Evolutionary conservation across 2,113 vertebrate species (phyloP).

Genomic region (Poicephalus gulielmi): DNA sequence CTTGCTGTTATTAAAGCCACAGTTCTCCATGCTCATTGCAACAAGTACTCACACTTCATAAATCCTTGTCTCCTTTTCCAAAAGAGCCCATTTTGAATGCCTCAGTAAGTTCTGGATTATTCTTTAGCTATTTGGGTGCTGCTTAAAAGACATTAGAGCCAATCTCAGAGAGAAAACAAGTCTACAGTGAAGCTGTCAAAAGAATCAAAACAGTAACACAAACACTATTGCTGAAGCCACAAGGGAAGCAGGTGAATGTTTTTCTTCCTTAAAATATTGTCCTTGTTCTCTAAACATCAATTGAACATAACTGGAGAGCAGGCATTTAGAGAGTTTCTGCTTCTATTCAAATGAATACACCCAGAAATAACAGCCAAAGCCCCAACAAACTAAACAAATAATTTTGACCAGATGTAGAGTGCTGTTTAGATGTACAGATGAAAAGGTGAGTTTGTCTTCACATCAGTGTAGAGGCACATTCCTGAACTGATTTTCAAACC

Average conservation of each 20-base stretch:
- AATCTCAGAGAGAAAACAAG: background rate
- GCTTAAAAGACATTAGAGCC: background rate
- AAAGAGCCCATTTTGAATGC: constrained; percentile 45
- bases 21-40: constrained; percentile 44
- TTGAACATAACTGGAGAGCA: background rate
- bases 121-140: constrained; percentile 10
- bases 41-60: constrained; percentile 32
- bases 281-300: background rate
- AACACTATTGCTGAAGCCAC: background rate
- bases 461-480: background rate
- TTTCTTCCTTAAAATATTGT: background rate
- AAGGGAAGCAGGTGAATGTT: background rate
- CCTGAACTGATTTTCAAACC: background rate
- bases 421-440: background rate
- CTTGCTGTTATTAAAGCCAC: background rate
- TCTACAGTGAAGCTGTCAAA: background rate
- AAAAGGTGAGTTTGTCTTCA: background rate
- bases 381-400: background rate
- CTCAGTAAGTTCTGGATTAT: constrained; percentile 26
- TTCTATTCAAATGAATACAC: background rate
- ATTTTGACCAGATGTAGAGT: background rate
- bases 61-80: constrained; percentile 54
- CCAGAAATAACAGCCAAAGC: background rate
- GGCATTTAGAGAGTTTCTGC: background rate
- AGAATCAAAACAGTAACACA: background rate